Evolutionary conservation across 1,140 invertebrate genomes (phyloP).

Genomic region (Glossosoma conforme): DNA sequence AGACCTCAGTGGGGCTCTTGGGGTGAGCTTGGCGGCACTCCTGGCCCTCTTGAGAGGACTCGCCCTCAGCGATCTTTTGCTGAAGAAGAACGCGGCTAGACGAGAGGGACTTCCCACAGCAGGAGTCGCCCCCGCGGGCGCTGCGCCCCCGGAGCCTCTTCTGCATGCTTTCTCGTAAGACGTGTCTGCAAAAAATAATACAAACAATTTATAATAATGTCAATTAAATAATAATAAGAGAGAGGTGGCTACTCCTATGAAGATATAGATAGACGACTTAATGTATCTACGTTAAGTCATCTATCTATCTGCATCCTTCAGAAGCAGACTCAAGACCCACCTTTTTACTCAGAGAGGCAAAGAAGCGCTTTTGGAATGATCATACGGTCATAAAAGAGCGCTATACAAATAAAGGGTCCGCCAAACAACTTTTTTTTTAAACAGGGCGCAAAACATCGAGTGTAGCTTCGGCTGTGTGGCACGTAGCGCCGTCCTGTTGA

Average conservation of each 20-base stretch:
- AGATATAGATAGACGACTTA: no score
- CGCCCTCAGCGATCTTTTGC: slow-evolving; percentile 76
- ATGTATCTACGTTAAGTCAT: no score
- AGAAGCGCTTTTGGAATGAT: no score
- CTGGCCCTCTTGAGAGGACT: slow-evolving; percentile 88
- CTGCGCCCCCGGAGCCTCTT: slow-evolving; percentile 76
- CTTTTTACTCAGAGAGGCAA: no score
- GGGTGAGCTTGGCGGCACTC: slow-evolving; percentile 79
- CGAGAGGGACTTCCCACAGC: slow-evolving; percentile 47
- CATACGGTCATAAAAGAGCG: no score
- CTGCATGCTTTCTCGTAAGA: slow-evolving; percentile 86
- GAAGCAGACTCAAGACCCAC: no score
- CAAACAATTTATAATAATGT: slow-evolving; percentile 12
- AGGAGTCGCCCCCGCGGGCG: slow-evolving; percentile 60
- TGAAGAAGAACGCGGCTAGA: slow-evolving; percentile 73
- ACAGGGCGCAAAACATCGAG: no score
- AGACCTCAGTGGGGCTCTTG: slow-evolving; percentile 50
- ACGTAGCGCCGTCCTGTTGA: no score
- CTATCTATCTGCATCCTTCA: no score
- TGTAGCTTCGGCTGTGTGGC: no score
- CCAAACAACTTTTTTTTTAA: no score
- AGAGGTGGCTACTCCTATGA: background rate
- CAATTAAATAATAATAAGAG: background rate
- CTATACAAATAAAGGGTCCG: no score
- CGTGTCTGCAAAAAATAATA: slow-evolving; percentile 69